phyloP scores from a whole-genome alignment of 1,140 invertebrate species.

The Neodiprion lecontei region DNA sequence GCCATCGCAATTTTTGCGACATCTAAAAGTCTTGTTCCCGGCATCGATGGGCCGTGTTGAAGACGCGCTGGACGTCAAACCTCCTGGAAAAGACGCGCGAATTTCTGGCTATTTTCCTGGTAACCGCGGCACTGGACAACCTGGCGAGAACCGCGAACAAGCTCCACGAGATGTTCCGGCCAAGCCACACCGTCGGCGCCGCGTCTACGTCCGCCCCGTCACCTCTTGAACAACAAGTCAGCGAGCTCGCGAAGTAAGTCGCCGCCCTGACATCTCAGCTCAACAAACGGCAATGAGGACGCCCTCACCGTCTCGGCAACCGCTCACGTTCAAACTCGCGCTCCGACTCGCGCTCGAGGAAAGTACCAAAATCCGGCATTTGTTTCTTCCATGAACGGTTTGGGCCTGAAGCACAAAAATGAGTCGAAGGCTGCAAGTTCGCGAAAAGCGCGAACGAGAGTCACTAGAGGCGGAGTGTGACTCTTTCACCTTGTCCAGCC shows the following conservation, averaged over 20 bases:
- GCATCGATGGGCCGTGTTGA: constrained; percentile 13
- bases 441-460: too few relatives aligned
- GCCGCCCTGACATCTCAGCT: neutral
- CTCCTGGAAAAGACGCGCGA: constrained; percentile 14
- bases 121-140: neutral
- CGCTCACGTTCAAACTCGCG: neutral
- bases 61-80: neutral
- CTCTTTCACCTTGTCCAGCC: too few relatives aligned
- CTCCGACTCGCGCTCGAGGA: neutral
- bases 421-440: constrained; percentile 30
- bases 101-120: constrained; percentile 7
- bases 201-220: too few relatives aligned
- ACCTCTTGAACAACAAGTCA: too few relatives aligned
- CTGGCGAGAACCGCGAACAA: neutral
- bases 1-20: constrained; percentile 42
- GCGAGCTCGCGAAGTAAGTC: too few relatives aligned
- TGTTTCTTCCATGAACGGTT: neutral
- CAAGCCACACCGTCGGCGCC: too few relatives aligned
- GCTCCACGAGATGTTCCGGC: neutral
- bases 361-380: neutral
- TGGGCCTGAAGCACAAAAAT: neutral
- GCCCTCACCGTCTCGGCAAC: neutral
- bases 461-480: too few relatives aligned
- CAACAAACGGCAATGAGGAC: too few relatives aligned
- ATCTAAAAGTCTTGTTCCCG: constrained; percentile 34